These are phyloP conservation scores for Garra rufa DNA, from an alignment of 2,113 vertebrate genomes.

Conservation along the genomic window DNA sequence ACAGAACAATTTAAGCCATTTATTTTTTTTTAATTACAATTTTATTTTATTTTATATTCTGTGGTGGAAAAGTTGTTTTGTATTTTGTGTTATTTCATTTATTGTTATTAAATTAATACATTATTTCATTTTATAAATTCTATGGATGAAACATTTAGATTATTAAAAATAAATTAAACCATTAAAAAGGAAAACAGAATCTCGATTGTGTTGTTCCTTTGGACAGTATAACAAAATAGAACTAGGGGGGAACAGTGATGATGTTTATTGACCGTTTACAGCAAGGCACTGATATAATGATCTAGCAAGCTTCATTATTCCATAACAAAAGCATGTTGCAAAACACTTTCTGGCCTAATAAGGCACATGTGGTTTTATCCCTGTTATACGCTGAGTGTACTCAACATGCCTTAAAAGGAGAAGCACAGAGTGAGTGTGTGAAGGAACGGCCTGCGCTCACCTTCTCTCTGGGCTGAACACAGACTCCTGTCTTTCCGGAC, in stretches of 20 bases:
- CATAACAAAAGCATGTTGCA: constrained; percentile 23
- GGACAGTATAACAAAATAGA: constrained; percentile 19
- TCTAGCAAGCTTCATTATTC: constrained; percentile 22
- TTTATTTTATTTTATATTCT: background rate
- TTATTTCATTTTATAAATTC: background rate
- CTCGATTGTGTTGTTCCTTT: background rate
- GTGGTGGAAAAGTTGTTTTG: background rate
- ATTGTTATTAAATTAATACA: background rate
- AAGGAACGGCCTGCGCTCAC: constrained; percentile 58
- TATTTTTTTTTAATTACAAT: background rate
- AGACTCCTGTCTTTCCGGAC: constrained; percentile 71
- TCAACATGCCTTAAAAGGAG: constrained; percentile 49
- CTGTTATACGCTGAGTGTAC: background rate
- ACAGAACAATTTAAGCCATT: no score
- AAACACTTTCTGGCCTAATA: constrained; percentile 25
- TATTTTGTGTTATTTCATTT: background rate
- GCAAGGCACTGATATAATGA: background rate
- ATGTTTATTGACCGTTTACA: constrained; percentile 58
- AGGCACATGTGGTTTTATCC: constrained; percentile 3
- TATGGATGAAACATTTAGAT: background rate
- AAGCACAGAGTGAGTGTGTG: background rate
- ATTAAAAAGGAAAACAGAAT: background rate
- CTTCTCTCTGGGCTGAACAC: constrained; percentile 79
- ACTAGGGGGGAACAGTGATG: constrained; percentile 46
- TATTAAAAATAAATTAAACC: background rate